Percentiles rank a stretch among this genome's conserved stretches.
phyloP scores from a whole-genome alignment of 2,888 invertebrate genomes.

The Mythimna ferrago region DNA sequence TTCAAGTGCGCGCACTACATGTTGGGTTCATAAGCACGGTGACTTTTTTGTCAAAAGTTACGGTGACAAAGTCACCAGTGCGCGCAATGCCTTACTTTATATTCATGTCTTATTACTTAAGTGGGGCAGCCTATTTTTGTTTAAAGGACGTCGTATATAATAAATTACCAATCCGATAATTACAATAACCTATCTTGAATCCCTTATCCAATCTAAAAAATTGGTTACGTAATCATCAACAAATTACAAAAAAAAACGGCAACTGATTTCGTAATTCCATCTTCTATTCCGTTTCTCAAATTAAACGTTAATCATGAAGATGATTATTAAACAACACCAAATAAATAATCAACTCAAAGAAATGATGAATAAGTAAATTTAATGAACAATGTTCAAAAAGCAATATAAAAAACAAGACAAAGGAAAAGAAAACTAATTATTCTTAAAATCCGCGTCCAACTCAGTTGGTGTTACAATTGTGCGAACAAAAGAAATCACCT shows the following conservation, averaged over 20 bases:
- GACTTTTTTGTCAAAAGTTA: no score
- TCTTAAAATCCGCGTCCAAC: conserved; percentile 42
- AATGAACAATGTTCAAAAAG: conserved; percentile 54
- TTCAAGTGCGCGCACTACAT: no score
- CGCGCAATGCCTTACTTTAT: neutral
- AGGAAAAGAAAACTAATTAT: conserved; percentile 60
- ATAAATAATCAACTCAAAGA: conserved; percentile 35
- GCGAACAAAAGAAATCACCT: conserved; percentile 55
- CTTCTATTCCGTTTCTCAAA: neutral
- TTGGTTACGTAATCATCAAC: no score
- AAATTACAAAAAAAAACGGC: no score
- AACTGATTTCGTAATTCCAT: conserved; percentile 2
- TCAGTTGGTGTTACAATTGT: conserved; percentile 49
- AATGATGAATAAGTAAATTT: conserved; percentile 52
- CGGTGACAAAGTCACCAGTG: no score
- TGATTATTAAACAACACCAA: conserved; percentile 47
- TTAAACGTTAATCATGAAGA: conserved; percentile 26
- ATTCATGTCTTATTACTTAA: neutral
- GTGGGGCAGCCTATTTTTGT: neutral
- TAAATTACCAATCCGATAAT: neutral
- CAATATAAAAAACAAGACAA: conserved; percentile 53
- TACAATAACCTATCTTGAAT: neutral
- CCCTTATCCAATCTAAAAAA: neutral
- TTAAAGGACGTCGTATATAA: neutral
- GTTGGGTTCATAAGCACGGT: no score